These are phyloP conservation scores for Limonius californicus DNA, from an alignment of 1,140 invertebrate species.

Conservation along the genomic window DNA sequence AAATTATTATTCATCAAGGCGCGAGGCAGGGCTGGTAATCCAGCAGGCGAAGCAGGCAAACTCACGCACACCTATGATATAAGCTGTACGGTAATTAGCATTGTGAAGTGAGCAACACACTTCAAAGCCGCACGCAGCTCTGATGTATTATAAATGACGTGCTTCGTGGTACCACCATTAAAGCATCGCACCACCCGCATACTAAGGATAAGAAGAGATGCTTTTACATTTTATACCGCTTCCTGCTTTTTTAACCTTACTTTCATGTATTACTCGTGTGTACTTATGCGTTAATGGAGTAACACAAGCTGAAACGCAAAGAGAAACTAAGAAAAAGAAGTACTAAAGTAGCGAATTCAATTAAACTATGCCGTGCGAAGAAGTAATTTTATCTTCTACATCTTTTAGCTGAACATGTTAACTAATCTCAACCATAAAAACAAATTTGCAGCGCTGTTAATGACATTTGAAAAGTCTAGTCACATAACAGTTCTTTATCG, in stretches of 20 bases:
- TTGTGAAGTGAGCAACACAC: constrained; percentile 14
- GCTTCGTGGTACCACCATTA: constrained; percentile 13
- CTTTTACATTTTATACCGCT: constrained; percentile 1
- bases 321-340: not conserved
- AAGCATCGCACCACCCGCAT: constrained; percentile 8
- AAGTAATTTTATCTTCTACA: too few relatives aligned
- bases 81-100: constrained; percentile 6
- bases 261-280: not conserved
- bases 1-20: constrained; percentile 8
- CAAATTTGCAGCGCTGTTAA: too few relatives aligned
- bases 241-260: not conserved
- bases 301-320: not conserved
- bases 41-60: not conserved
- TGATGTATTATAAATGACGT: constrained; percentile 13
- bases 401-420: too few relatives aligned
- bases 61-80: constrained; percentile 13
- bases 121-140: constrained; percentile 10
- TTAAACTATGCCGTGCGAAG: too few relatives aligned
- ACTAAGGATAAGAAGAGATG: constrained; percentile 2
- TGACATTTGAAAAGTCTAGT: too few relatives aligned
- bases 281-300: not conserved
- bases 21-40: not conserved
- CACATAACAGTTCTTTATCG: too few relatives aligned
- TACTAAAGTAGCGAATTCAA: too few relatives aligned
- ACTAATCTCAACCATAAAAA: too few relatives aligned